Evolutionary conservation across 1,140 invertebrate genomes (phyloP).

Genomic region (Bombus impatiens): DNA sequence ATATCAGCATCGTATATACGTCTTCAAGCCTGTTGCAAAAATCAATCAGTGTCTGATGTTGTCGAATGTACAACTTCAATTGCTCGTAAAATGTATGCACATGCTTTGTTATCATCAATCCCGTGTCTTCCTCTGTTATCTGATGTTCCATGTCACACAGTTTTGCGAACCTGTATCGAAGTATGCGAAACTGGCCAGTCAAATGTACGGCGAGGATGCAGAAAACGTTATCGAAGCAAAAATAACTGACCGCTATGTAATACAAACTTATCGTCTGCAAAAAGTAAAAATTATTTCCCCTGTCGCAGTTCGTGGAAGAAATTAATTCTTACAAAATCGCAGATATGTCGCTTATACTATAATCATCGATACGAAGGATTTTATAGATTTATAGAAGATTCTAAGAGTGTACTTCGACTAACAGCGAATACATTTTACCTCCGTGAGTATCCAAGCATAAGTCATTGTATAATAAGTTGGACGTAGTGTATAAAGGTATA

Average conservation of each 20-base stretch:
- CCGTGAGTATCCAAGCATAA: background rate
- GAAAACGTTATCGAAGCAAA: constrained; percentile 67
- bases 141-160: background rate
- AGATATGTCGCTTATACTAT: no score
- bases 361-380: background rate
- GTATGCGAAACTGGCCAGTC: constrained; percentile 64
- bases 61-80: constrained; percentile 41
- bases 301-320: background rate
- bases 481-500: background rate
- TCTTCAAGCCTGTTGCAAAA: constrained; percentile 52
- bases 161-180: constrained; percentile 32
- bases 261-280: constrained; percentile 49
- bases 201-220: constrained; percentile 59
- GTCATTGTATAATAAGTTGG: background rate
- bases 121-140: background rate
- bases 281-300: background rate
- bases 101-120: no score
- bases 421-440: background rate
- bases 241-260: constrained; percentile 54
- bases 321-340: background rate
- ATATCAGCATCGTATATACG: constrained; percentile 48
- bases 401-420: background rate
- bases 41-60: constrained; percentile 53
- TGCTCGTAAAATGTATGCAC: background rate
- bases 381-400: background rate